phyloP scores from a whole-genome alignment of 37 sponge, comb jelly and placozoan species.

The Mnemiopsis leidyi region DNA sequence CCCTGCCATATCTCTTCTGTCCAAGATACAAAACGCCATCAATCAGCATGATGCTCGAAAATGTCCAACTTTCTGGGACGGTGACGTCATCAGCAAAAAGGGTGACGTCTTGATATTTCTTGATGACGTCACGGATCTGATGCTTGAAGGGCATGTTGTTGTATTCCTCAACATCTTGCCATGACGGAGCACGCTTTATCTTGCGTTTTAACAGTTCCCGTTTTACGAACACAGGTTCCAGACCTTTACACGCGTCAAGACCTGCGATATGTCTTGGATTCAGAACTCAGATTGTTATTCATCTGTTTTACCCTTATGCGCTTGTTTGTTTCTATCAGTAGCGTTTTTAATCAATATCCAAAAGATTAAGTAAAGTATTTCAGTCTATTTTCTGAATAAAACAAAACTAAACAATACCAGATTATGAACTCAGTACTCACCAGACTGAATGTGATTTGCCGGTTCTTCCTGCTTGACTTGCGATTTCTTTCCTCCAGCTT shows the following conservation, averaged over 20 bases:
- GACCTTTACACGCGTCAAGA: slow-evolving; percentile 6
- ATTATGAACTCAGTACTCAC: too few species aligned
- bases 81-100: not conserved
- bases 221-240: slow-evolving; percentile 22
- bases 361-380: too few species aligned
- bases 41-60: not conserved
- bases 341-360: too few species aligned
- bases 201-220: slow-evolving; percentile 41
- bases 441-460: not conserved
- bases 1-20: not conserved
- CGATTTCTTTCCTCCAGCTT: not conserved
- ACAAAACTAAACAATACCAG: too few species aligned
- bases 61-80: not conserved
- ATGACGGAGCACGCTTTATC: not conserved
- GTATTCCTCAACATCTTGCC: slow-evolving; percentile 43
- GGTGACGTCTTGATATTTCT: not conserved
- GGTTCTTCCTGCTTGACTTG: not conserved
- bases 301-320: too few species aligned
- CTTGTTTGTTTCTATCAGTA: too few species aligned
- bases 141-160: slow-evolving; percentile 14
- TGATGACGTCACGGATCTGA: not conserved
- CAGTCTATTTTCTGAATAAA: too few species aligned
- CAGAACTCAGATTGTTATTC: too few species aligned
- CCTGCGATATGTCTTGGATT: too few species aligned
- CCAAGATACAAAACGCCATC: not conserved